Evolutionary conservation across 2,797 vertebrate species (phyloP).

Genomic region (Acrocephalus scirpaceus): DNA sequence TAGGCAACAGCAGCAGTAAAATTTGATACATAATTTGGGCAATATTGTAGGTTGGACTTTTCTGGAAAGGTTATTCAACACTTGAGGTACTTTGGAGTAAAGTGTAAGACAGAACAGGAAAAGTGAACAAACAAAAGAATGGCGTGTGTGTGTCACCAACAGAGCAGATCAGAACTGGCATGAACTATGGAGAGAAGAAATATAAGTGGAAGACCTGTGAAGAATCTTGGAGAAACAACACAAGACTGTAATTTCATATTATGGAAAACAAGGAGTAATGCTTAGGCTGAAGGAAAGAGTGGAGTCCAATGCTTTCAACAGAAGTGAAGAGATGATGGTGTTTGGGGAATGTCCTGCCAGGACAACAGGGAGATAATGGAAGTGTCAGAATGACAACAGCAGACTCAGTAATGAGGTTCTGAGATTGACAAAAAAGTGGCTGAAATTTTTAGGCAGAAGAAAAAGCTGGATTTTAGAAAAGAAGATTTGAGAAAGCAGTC

Average conservation of each 20-base stretch:
- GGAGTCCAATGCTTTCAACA: background rate
- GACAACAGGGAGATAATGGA: background rate
- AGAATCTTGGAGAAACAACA: background rate
- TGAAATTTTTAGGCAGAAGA: background rate
- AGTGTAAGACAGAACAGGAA: background rate
- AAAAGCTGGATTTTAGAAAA: background rate
- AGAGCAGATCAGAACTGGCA: background rate
- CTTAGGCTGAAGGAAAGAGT: background rate
- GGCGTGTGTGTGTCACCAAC: background rate
- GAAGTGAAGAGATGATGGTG: background rate
- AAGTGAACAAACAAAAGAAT: background rate
- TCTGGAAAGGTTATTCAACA: background rate
- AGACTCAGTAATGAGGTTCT: background rate
- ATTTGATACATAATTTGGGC: background rate
- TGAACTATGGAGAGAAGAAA: background rate
- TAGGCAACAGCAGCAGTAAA: background rate
- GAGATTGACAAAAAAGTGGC: background rate
- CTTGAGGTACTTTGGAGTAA: background rate
- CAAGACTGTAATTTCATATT: too few species aligned
- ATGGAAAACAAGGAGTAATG: background rate
- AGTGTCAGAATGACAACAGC: background rate
- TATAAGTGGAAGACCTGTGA: background rate
- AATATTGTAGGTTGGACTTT: background rate
- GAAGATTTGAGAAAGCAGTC: background rate
- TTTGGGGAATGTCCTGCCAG: background rate